Conservation (phyloP, 2,113 vertebrate genomes). For the Columba janthina region DNA sequence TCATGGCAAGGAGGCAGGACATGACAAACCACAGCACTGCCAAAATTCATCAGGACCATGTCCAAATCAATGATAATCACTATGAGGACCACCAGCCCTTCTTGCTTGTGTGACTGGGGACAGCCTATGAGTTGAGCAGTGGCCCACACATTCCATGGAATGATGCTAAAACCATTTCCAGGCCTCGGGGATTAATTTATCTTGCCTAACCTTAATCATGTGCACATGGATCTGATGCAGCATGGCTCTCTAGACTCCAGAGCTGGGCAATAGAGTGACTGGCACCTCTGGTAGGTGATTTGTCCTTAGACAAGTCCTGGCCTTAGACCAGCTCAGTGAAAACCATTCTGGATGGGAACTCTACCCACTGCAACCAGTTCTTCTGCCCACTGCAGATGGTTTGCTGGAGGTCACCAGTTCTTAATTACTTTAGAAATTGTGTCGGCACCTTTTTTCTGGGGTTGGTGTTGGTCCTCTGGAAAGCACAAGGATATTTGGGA, state of each 20-base stretch:
- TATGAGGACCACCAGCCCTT: not conserved
- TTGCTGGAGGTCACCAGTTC: not conserved
- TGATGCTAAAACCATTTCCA: not conserved
- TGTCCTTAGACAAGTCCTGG: not conserved
- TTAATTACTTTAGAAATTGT: not conserved
- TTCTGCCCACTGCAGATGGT: not conserved
- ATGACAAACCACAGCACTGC: not conserved
- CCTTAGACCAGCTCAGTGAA: not conserved
- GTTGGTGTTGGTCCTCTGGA: not conserved
- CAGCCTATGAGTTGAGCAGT: not conserved
- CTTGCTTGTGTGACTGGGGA: not conserved
- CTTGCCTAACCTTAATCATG: not conserved
- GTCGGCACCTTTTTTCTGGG: not conserved
- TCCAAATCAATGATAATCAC: not conserved
- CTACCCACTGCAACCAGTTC: not conserved
- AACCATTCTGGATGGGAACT: not conserved
- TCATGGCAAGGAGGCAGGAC: not conserved
- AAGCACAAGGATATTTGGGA: not conserved
- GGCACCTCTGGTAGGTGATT: too few species aligned
- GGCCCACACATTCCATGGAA: not conserved
- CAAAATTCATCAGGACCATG: not conserved
- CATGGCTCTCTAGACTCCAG: too few species aligned
- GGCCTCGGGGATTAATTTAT: not conserved
- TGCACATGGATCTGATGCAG: not conserved
- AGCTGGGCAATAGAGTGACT: not conserved